phyloP scores from a whole-genome alignment of 2,797 vertebrate species.

The Ammospiza maritima region DNA sequence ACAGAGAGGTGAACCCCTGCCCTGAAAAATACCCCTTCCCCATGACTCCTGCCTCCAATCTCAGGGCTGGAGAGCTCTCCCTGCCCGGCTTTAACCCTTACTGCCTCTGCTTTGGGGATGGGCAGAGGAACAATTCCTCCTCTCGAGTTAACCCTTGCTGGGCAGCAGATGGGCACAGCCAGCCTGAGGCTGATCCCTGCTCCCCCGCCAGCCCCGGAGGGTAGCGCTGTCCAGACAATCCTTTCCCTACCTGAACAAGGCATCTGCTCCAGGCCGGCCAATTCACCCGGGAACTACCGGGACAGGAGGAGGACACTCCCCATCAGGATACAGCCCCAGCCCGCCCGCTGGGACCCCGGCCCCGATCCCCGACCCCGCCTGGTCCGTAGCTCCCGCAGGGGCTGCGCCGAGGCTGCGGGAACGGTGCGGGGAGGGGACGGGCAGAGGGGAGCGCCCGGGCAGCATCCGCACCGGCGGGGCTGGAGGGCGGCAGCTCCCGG shows the following conservation, averaged over 20 bases:
- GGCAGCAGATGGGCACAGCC: background rate
- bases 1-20: background rate
- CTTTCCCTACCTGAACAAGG: background rate
- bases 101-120: background rate
- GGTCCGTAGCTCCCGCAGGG: background rate
- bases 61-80: background rate
- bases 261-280: background rate
- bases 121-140: background rate
- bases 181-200: background rate
- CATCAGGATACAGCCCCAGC: background rate
- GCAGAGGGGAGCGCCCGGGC: background rate
- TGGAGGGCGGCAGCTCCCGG: background rate
- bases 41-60: background rate
- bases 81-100: background rate
- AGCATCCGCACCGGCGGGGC: background rate
- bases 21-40: background rate
- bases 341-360: background rate
- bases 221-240: background rate
- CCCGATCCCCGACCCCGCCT: background rate
- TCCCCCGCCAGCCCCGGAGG: background rate
- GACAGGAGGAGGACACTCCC: background rate
- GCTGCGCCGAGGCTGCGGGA: background rate
- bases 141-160: background rate
- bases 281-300: background rate
- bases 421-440: background rate